phyloP scores from a whole-genome alignment of 2,888 invertebrate species.

The Drosophila conformis region DNA sequence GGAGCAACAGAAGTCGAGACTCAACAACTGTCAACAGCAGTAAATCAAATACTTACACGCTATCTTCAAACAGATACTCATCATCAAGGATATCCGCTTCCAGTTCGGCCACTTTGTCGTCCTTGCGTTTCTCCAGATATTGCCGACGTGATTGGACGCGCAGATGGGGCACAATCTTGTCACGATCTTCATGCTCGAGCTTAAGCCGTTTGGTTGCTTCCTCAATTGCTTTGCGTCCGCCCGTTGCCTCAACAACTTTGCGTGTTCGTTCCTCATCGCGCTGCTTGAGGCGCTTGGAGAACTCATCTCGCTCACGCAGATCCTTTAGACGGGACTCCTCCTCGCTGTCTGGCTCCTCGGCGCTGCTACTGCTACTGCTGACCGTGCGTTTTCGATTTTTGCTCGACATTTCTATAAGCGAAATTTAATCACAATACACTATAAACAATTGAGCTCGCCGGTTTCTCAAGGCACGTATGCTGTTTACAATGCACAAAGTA shows the following conservation, averaged over 20 bases:
- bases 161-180: slow-evolving; percentile 94
- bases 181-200: slow-evolving; percentile 93
- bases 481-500: slow-evolving; percentile 9
- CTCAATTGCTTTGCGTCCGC: slow-evolving; percentile 90
- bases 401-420: slow-evolving; percentile 61
- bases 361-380: slow-evolving; percentile 72
- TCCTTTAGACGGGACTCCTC: slow-evolving; percentile 93
- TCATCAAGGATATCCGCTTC: slow-evolving; percentile 98
- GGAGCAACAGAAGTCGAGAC: neutral
- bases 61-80: slow-evolving; percentile 96
- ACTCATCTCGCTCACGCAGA: slow-evolving; percentile 96
- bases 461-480: slow-evolving; percentile 18
- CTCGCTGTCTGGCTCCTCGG: slow-evolving; percentile 88
- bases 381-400: slow-evolving; percentile 73
- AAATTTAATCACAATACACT: slow-evolving; percentile 1
- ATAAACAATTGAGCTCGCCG: slow-evolving; percentile 26
- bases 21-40: neutral
- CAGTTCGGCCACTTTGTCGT: slow-evolving; percentile 97
- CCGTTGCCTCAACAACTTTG: slow-evolving; percentile 89
- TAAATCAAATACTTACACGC: slow-evolving; percentile 88
- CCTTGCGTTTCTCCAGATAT: slow-evolving; percentile 97
- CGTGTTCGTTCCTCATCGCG: slow-evolving; percentile 95
- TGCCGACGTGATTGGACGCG: slow-evolving; percentile 96
- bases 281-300: slow-evolving; percentile 93
- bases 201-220: slow-evolving; percentile 96